Percentiles rank a stretch among this genome's conserved stretches.
phyloP scores from a whole-genome alignment of 2,797 vertebrate genomes.

The Halcyon leucocephala region DNA sequence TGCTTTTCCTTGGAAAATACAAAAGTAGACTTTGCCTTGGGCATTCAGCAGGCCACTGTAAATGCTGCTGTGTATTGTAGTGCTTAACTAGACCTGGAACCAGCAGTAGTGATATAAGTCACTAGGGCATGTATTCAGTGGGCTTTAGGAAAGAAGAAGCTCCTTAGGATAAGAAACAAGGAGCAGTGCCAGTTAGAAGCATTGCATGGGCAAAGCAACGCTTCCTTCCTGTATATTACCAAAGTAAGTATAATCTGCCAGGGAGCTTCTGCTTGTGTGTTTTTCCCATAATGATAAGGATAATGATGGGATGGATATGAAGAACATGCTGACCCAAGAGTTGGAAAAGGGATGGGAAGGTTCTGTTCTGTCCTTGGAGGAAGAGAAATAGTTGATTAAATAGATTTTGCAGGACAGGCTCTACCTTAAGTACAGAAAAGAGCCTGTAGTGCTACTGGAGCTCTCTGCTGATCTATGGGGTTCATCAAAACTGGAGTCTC shows the following conservation, averaged over 20 bases:
- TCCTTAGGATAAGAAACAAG: background rate
- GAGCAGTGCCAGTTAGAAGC: conserved; percentile 1
- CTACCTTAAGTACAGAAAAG: background rate
- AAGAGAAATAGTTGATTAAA: background rate
- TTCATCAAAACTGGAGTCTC: background rate
- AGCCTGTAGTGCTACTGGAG: background rate
- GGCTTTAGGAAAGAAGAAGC: background rate
- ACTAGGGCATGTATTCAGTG: background rate
- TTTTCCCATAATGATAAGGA: background rate
- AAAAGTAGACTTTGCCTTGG: background rate
- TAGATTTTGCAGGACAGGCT: background rate
- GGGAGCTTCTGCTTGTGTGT: background rate
- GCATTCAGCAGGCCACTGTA: background rate
- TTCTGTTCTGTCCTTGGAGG: background rate
- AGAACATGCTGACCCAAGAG: background rate
- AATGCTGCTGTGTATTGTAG: background rate
- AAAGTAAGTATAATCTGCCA: background rate
- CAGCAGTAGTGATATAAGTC: background rate
- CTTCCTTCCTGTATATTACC: conserved; percentile 22
- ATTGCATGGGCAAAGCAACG: background rate
- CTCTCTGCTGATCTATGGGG: rapidly evolving
- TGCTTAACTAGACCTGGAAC: background rate
- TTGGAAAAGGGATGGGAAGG: background rate
- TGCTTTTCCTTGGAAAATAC: background rate
- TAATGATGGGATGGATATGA: background rate